Base-by-base conservation (phyloP, 2,888 invertebrate species). In the Hemicrepidius hirtus region DNA sequence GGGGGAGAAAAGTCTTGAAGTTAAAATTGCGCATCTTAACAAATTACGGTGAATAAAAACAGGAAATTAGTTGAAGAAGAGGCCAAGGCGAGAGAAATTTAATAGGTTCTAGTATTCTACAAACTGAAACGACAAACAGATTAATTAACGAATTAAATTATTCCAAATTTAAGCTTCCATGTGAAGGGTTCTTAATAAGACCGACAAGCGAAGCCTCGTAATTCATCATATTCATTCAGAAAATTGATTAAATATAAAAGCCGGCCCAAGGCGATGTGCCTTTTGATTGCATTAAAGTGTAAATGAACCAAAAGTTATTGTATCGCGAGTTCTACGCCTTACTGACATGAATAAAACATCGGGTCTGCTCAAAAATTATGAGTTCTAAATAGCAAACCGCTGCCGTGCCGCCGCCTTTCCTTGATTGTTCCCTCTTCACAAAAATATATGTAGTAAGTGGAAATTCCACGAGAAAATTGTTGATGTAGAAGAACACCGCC, bases 271-370 rank as follows among this genome's bases (percentile, higher is more conserved):
- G 60, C 68, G 44, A 50, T 68, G 60, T 46, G 60, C 50, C 59
- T 68, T 67, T 60, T 68, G 60, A 68, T 68, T 60, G 57, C 37
- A 60, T 68, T 68, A 60, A 60, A 57, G 68, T 49, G 59, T 50
- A 68, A 68, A 68, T 68, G 68, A 68, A 60, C 68, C 60, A 49
- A 68, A 68, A 59, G 68, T 60, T 68, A 59, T 60, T 68, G 68
- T 68, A 60, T 60, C 60, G 68, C 50, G 49, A 21, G 37, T 21
- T 68, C 46, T 12, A 13, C 32, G 46, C 49, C 13, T 60, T 49
- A 57, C 59, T 21, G 37, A 60, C 68, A 68, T 68, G 68, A 68
- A 68, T 68, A 68, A 68, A 68, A 68, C 68, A 68, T 68, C 50
- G 46, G 35, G 46, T 28, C 21, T 18, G 50, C 41, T 41, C 37